Conservation (phyloP, 2,797 vertebrate species). For the Galago senegalensis region DNA sequence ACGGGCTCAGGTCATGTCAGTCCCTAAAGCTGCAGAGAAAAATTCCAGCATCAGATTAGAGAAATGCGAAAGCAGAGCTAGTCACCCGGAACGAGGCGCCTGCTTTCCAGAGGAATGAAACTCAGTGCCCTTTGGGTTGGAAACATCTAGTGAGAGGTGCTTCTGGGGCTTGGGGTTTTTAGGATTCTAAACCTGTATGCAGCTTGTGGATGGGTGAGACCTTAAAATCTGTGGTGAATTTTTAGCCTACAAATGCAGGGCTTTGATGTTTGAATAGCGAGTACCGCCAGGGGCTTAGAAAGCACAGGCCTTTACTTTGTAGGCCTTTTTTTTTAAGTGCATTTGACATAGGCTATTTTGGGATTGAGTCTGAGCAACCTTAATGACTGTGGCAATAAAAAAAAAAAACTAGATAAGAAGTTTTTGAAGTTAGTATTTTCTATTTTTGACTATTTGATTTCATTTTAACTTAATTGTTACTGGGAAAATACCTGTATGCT, state of each 20-base stretch:
- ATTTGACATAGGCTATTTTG: neutral
- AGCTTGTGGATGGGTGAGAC: neutral
- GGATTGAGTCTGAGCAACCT: neutral
- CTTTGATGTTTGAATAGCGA: constrained; percentile 28
- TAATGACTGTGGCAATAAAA: constrained; percentile 2
- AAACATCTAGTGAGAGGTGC: neutral
- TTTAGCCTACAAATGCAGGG: constrained; percentile 16
- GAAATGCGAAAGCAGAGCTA: neutral
- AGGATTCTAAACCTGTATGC: constrained; percentile 31
- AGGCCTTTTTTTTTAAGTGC: neutral
- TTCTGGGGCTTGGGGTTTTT: constrained; percentile 46
- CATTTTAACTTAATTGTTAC: constrained; percentile 20
- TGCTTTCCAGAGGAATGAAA: neutral
- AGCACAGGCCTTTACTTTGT: constrained; percentile 5
- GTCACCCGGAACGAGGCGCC: neutral
- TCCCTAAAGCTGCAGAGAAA: constrained; percentile 13
- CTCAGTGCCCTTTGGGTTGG: neutral
- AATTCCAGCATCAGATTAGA: neutral
- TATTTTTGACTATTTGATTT: constrained; percentile 46
- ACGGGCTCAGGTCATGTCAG: neutral
- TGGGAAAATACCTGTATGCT: neutral
- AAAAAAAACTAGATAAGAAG: neutral
- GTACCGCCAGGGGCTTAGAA: neutral
- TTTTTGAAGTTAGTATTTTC: constrained; percentile 57
- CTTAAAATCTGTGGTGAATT: neutral